Base-by-base conservation (phyloP, 2,888 invertebrate genomes). In the Philereme transversata region DNA sequence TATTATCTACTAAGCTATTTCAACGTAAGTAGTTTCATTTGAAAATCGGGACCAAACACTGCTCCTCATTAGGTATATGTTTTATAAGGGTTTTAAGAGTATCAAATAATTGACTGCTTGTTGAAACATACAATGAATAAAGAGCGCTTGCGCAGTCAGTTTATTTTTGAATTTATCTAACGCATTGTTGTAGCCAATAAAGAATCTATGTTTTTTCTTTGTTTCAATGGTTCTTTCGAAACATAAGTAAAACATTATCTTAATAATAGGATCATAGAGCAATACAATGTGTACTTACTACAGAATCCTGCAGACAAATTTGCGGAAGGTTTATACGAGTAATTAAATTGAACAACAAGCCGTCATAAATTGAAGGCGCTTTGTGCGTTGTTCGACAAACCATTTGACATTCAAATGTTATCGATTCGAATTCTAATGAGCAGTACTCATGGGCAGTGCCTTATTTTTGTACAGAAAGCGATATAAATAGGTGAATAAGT, bases 401-500 rank as follows among this genome's bases (percentile, higher is more conserved):
- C 54, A 69, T 71, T 72, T 67, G 56, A 71, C 64, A 71, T 74
- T 72, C 69, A 74, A 70, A 74, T 71, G 66, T 58, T 68, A 65
- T 66, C 67, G 67, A 70, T 68, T 67, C 53, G 67, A 68, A 77
- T 75, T 65, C 60, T 64, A 68, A 69, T 66, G 62, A 66, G 68
- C 62, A 45, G 60, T 67, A 59, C 63, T 68, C 61, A 60, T 71
- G 65, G 64, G 62, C 65, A 65, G 50, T 62, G 52, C 60, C 66
- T 62, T 62, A 69, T 66, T 68, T 63, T 67, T 22, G 44, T 45
- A 49, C 49, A 49, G 36, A 10, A 44, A 43, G 11, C 51, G 5
- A 10, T 35, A 47, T 10, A 51, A 38, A 7, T 50, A 22, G 22
- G 34, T 50, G 22, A 2, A 8, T 34, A 50, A 41, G n/a, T 8